Percentiles rank a stretch among this genome's conserved stretches.
Evolutionary conservation across 2,113 vertebrate species (phyloP).

Genomic region (Anolis sagrei): DNA sequence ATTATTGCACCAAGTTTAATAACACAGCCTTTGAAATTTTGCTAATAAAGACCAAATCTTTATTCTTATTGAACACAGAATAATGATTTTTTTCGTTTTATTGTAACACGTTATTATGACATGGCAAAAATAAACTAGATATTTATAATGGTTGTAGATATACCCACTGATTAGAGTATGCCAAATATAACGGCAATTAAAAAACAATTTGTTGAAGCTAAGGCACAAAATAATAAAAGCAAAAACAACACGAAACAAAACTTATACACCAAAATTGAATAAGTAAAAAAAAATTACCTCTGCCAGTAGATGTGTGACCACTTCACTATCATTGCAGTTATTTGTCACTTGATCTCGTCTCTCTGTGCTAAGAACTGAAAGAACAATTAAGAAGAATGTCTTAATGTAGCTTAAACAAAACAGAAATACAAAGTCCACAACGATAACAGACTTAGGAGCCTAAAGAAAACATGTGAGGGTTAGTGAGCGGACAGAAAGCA

Average conservation of each 20-base stretch:
- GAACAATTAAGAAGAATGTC: constrained; percentile 43
- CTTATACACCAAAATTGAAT: background rate
- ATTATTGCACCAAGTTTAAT: background rate
- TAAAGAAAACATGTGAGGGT: background rate
- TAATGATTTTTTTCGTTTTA: too few relatives aligned
- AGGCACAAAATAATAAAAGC: background rate
- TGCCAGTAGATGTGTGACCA: constrained; percentile 91
- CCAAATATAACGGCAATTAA: too few relatives aligned
- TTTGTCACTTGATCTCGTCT: constrained; percentile 89
- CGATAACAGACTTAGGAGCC: constrained; percentile 1
- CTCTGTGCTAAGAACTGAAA: constrained; percentile 86
- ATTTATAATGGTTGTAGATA: too few relatives aligned
- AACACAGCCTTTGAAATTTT: background rate
- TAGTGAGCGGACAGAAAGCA: background rate
- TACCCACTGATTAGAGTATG: too few relatives aligned
- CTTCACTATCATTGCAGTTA: constrained; percentile 90
- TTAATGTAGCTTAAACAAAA: constrained; percentile 26
- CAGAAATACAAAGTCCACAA: background rate
- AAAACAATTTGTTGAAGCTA: background rate
- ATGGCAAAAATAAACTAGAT: background rate
- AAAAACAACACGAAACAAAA: background rate
- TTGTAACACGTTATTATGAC: too few relatives aligned
- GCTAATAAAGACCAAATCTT: background rate
- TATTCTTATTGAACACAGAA: too few relatives aligned
- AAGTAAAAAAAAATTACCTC: constrained; percentile 80